phyloP scores from a whole-genome alignment of 2,797 vertebrate species.

The Halcyon leucocephala region DNA sequence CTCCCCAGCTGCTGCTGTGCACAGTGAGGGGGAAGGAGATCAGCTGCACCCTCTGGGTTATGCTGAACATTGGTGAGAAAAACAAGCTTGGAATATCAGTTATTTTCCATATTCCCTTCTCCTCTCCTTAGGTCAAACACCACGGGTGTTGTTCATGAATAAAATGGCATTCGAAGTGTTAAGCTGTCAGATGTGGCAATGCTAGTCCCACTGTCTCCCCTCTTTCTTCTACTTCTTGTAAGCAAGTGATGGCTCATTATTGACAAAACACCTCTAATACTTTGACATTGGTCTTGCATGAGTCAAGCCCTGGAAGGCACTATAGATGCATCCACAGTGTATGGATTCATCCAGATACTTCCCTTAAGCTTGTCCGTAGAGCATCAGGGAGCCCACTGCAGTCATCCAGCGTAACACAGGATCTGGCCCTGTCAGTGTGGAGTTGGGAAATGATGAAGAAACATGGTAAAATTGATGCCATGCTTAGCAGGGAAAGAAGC shows the following conservation, averaged over 20 bases:
- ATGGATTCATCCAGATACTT: neutral
- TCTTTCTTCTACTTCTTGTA: neutral
- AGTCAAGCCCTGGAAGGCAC: neutral
- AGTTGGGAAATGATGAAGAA: neutral
- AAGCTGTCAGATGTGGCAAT: neutral
- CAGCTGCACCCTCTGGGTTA: neutral
- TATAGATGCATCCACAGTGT: neutral
- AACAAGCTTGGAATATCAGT: neutral
- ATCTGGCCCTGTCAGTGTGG: neutral
- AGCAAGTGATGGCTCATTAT: neutral
- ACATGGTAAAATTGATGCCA: neutral
- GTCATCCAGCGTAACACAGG: neutral
- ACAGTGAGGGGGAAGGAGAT: rapidly evolving
- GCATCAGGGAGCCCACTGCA: neutral
- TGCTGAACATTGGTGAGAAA: neutral
- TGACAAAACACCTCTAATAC: neutral
- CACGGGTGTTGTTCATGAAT: neutral
- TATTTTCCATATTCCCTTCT: neutral
- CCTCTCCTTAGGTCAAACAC: neutral
- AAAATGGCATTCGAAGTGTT: neutral
- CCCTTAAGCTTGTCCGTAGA: neutral
- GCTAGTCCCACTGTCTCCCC: neutral
- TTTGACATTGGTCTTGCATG: neutral
- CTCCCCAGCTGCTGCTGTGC: neutral
- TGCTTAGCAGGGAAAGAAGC: neutral